phyloP scores from a whole-genome alignment of 2,113 vertebrate genomes.

The Globicephala melas region DNA sequence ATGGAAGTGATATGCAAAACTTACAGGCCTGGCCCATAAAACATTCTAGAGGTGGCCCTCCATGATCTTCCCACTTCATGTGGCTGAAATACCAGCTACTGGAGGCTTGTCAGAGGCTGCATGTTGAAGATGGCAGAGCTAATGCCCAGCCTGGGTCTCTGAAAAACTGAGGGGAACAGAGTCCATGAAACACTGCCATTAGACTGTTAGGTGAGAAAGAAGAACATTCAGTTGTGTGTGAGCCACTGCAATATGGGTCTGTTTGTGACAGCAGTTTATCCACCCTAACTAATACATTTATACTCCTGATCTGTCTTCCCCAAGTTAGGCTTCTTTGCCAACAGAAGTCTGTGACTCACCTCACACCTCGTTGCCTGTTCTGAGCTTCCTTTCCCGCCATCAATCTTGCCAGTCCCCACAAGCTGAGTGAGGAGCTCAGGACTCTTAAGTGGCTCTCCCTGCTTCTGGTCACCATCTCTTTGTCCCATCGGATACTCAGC shows the following conservation, averaged over 20 bases:
- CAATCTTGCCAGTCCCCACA: rapidly evolving
- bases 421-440: neutral
- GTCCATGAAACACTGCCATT: rapidly evolving
- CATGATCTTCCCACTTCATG: neutral
- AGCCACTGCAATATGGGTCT: neutral
- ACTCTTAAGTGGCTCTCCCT: neutral
- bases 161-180: neutral
- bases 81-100: neutral
- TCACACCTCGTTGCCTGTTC: neutral
- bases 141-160: neutral
- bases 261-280: neutral
- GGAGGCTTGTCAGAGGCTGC: rapidly evolving
- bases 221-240: neutral
- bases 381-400: neutral
- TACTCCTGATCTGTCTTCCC: neutral
- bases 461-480: neutral
- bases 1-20: neutral
- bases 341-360: neutral
- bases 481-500: neutral
- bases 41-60: neutral
- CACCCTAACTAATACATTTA: neutral
- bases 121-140: neutral
- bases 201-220: neutral
- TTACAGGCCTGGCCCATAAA: neutral
- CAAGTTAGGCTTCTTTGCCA: neutral